Evolutionary conservation across 2,113 vertebrate genomes (phyloP), one percentile per base, ranked within the genome.

Genomic region (Perca flavescens): DNA sequence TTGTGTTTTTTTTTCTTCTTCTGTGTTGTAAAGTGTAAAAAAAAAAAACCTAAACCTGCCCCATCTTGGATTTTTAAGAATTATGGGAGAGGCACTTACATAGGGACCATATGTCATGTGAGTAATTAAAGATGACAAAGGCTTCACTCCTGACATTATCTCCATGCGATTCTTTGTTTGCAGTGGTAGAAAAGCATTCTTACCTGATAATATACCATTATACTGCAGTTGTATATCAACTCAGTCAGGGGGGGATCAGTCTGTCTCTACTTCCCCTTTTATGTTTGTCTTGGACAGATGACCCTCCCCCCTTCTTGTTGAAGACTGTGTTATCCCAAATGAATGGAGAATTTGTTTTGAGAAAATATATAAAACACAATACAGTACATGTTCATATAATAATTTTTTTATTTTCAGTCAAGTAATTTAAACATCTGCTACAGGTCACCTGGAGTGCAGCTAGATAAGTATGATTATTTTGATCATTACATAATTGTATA

Each of bases 41-140:
- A 34, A 34, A 34, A 34, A 34, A n/a, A n/a, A n/a, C n/a, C n/a
- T n/a, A n/a, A n/a, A 34, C 34, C 34, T 34, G 34, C 34, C 34
- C 34, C 34, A 34, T 34, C 6, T 34, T 34, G 34, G 34, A 34
- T 34, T 34, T 5, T 34, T 34, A 34, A 34, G 34, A 34, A 34
- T 34, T 34, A 34, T 34, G 31, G 31, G 31, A 52, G 28, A 52
- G 52, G 15, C 52, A 2, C n/a, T 64, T 86, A 60, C 50, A 58
- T 19, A 34, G 31, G 54, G 50, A 47, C 84, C 67, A 78, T 76
- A 71, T 73, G 47, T 62, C 82, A 66, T 78, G 22, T 72, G 61
- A 46, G 28, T 89, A 79, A 90, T 86, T 81, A 76, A 58, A 80
- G 49, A 61, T 81, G 73, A 82, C 70, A 47, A 79, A 83, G 63